phyloP scores from a whole-genome alignment of 2,797 vertebrate species.

The Poeciliopsis infans region DNA sequence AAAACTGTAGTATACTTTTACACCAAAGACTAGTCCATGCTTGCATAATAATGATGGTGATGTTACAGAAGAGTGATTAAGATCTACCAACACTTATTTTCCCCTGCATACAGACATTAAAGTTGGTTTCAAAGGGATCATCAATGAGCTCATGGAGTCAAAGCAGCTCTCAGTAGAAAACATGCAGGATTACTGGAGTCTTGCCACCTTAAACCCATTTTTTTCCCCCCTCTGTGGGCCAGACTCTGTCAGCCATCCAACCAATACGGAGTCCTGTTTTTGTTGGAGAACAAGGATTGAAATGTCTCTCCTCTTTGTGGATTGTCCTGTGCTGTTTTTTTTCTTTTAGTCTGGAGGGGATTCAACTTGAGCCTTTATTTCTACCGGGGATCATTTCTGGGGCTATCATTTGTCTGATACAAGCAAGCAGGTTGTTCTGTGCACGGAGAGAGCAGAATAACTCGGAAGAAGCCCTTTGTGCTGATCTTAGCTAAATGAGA shows the following conservation, averaged over 20 bases:
- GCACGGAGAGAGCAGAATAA: conserved; percentile 27
- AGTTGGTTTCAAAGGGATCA: conserved; percentile 39
- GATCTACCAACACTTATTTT: conserved; percentile 38
- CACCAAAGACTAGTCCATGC: neutral
- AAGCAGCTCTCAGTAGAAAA: conserved; percentile 53
- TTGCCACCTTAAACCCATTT: conserved; percentile 50
- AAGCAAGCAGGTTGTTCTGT: conserved; percentile 15
- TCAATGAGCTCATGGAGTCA: conserved; percentile 50
- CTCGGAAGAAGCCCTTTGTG: conserved; percentile 40
- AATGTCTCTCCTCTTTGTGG: conserved; percentile 52
- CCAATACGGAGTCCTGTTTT: conserved; percentile 22
- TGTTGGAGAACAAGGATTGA: conserved; percentile 30
- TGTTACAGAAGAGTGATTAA: conserved; percentile 1
- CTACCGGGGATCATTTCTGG: conserved; percentile 28
- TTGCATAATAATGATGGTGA: neutral
- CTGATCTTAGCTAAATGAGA: conserved; percentile 66
- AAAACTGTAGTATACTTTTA: neutral
- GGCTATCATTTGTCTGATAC: conserved; percentile 25
- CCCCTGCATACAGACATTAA: conserved; percentile 28
- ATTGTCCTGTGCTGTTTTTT: conserved; percentile 37
- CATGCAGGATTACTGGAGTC: conserved; percentile 61
- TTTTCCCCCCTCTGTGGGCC: conserved; percentile 20
- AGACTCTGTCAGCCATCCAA: conserved; percentile 49
- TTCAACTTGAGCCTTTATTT: conserved; percentile 62
- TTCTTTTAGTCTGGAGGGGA: conserved; percentile 47